A percentile compares a stretch with the other conserved stretches of the same genome.
Conservation (phyloP, 2,888 invertebrate species). For the Leptopilina myrica region DNA sequence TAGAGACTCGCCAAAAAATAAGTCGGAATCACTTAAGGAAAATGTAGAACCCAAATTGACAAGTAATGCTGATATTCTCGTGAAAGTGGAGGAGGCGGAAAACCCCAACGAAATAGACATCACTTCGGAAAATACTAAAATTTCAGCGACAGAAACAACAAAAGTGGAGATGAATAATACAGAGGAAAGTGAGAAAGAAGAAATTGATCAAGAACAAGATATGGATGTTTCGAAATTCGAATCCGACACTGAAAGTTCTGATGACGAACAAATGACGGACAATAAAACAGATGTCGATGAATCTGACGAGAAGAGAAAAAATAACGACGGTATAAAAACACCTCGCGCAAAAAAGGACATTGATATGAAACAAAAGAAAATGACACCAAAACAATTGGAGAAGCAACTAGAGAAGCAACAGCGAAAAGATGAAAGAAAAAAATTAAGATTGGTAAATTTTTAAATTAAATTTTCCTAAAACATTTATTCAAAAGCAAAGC, state of each 20-base stretch:
- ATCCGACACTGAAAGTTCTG: conserved; percentile 14
- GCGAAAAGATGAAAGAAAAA: conserved; percentile 79
- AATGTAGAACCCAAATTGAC: conserved; percentile 20
- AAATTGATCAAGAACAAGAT: conserved; percentile 40
- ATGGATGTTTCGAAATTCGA: conserved; percentile 32
- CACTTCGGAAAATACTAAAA: not conserved
- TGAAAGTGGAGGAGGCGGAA: conserved; percentile 12
- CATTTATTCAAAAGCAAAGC: conserved; percentile 16
- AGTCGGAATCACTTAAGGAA: conserved; percentile 2
- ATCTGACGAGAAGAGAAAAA: conserved; percentile 54
- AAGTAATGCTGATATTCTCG: conserved; percentile 19
- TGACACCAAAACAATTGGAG: conserved; percentile 78
- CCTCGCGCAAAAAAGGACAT: conserved; percentile 48
- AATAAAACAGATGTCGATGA: conserved; percentile 38
- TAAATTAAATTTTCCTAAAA: conserved; percentile 55
- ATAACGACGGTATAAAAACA: conserved; percentile 50
- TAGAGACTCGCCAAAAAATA: conserved; percentile 40
- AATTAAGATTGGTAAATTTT: conserved; percentile 76
- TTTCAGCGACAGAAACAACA: not conserved
- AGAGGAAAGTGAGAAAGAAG: conserved; percentile 41
- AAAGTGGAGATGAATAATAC: conserved; percentile 29
- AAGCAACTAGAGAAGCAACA: conserved; percentile 80
- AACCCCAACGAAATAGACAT: conserved; percentile 25
- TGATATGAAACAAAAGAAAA: conserved; percentile 59
- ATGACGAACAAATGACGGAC: conserved; percentile 40